Percentiles rank a stretch among this genome's conserved stretches.
Conservation (phyloP, 1,140 invertebrate species). For the Drosophila nikananu region DNA sequence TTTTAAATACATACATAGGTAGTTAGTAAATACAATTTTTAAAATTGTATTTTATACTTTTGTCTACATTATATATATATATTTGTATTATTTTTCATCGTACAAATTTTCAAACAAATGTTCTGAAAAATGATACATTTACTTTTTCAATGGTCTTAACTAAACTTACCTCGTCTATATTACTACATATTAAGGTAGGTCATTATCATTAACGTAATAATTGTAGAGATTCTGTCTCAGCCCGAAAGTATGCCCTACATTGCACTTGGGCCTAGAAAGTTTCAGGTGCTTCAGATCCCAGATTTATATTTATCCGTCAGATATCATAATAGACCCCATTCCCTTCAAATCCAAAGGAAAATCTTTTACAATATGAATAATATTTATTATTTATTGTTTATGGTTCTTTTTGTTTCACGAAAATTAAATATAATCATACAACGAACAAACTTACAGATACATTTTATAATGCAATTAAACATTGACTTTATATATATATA, state of each 20-base stretch:
- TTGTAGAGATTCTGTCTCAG: not conserved
- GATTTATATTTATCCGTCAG: not conserved
- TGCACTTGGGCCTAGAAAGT: no score
- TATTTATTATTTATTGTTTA: constrained; percentile 76
- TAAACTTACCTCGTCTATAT: not conserved
- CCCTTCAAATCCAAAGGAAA: not conserved
- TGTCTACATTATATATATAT: not conserved
- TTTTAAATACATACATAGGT: no score
- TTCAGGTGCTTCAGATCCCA: not conserved
- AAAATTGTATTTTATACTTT: not conserved
- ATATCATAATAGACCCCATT: not conserved
- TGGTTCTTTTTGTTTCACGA: constrained; percentile 66
- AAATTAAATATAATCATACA: constrained; percentile 81
- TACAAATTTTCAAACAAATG: no score
- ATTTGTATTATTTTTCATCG: no score
- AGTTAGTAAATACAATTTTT: no score
- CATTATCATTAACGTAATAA: not conserved
- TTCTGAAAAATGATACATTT: no score
- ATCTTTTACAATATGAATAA: constrained; percentile 40
- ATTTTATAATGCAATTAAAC: constrained; percentile 79
- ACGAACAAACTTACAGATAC: constrained; percentile 81
- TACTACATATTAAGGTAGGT: not conserved
- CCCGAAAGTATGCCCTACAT: not conserved
- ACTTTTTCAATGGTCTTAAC: not conserved
- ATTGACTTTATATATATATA: constrained; percentile 78